Percentiles rank a stretch among this genome's conserved stretches.
Conservation (phyloP, 1,140 invertebrate species). For the Neodiprion fabricii region DNA sequence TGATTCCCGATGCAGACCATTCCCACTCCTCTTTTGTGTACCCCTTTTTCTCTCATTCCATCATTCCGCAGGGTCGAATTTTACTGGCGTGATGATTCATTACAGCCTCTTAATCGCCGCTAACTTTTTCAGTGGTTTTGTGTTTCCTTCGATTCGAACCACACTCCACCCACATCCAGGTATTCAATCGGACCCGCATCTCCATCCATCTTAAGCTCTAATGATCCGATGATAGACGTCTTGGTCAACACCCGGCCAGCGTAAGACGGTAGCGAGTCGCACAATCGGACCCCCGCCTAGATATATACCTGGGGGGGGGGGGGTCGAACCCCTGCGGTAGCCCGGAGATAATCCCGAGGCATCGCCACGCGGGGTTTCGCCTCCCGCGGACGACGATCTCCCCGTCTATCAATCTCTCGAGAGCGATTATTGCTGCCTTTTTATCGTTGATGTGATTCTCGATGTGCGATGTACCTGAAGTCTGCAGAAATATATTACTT, state of each 20-base stretch:
- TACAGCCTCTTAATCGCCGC: no score
- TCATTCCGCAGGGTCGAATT: no score
- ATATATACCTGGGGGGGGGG: conserved; percentile 36
- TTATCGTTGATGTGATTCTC: neutral
- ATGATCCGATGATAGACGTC: neutral
- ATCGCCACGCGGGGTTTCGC: conserved; percentile 44
- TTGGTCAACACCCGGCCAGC: neutral
- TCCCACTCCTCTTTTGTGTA: no score
- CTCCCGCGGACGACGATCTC: conserved; percentile 39
- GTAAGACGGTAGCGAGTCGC: conserved; percentile 42
- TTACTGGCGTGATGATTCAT: no score
- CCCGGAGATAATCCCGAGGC: conserved; percentile 43
- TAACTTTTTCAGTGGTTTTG: no score
- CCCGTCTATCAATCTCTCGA: neutral
- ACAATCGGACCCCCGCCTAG: conserved; percentile 42
- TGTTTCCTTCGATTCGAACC: neutral
- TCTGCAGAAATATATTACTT: neutral
- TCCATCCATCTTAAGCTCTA: neutral
- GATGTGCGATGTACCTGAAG: neutral
- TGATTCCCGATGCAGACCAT: no score
- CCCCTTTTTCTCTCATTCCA: no score
- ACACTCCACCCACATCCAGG: conserved; percentile 14
- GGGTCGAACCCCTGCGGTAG: conserved; percentile 46
- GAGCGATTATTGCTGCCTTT: neutral
- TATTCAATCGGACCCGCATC: neutral